Percentiles rank a stretch among this genome's conserved stretches.
These are phyloP conservation scores for Drosophila melanica DNA, from an alignment of 1,140 invertebrate genomes.

Conservation along the genomic window DNA sequence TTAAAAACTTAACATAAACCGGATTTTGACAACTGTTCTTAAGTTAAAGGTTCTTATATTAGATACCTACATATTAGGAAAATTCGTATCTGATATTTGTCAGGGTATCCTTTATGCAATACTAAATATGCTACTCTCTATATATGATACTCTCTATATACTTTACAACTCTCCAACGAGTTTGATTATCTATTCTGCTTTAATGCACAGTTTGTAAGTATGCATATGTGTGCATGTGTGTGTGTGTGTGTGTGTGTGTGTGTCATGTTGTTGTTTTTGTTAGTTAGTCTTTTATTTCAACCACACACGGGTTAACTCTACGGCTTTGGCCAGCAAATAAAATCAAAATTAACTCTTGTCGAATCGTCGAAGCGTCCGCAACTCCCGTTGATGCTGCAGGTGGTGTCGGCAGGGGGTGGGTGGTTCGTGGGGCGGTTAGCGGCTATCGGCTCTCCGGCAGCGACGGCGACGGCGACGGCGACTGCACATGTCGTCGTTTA, in stretches of 20 bases:
- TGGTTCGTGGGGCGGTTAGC: too few species aligned
- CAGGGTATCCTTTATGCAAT: too few species aligned
- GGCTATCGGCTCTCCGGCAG: not conserved
- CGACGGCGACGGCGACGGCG: not conserved
- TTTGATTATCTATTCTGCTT: too few species aligned
- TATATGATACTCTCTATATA: too few species aligned
- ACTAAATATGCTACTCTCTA: too few species aligned
- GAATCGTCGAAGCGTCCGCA: conserved; percentile 19
- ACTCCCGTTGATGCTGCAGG: conserved; percentile 16
- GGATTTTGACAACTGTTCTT: too few species aligned
- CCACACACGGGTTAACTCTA: conserved; percentile 22
- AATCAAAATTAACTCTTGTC: conserved; percentile 47
- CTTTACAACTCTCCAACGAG: too few species aligned
- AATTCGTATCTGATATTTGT: too few species aligned
- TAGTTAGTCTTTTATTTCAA: not conserved
- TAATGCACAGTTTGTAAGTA: not conserved
- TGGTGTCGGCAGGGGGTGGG: not conserved
- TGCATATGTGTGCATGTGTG: not conserved
- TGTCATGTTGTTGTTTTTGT: not conserved
- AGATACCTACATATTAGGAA: too few species aligned
- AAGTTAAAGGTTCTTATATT: too few species aligned
- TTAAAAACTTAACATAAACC: too few species aligned
- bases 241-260: not conserved
- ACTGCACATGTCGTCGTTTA: conserved; percentile 34
- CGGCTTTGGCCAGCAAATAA: conserved; percentile 25